Percentiles rank a stretch among this genome's conserved stretches.
Evolutionary conservation across 2,888 invertebrate genomes (phyloP).

Genomic region (Fragum sueziense): DNA sequence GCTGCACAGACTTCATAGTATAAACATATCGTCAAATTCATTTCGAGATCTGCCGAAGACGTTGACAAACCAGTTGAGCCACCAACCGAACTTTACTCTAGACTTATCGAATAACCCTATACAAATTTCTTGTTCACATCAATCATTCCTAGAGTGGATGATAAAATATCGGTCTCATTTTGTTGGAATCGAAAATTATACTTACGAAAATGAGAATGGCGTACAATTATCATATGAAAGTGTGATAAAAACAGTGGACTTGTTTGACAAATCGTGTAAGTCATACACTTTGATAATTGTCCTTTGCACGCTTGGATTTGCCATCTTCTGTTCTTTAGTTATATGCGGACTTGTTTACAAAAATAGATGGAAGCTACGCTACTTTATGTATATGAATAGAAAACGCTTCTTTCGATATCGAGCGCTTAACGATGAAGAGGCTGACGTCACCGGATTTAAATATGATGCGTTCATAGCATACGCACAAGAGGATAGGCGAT

Average conservation of each 20-base stretch:
- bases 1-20: neutral
- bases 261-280: slow-evolving; percentile 9
- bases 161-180: neutral
- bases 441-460: slow-evolving; percentile 14
- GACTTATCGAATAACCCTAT: neutral
- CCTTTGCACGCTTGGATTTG: slow-evolving; percentile 21
- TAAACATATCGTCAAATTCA: neutral
- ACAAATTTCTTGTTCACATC: neutral
- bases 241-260: neutral
- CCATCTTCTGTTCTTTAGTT: slow-evolving; percentile 29
- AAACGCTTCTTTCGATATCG: slow-evolving; percentile 31
- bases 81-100: neutral
- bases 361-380: slow-evolving; percentile 57
- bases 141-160: neutral
- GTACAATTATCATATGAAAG: neutral
- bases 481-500: slow-evolving; percentile 36
- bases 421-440: neutral
- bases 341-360: slow-evolving; percentile 42
- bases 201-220: neutral
- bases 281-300: slow-evolving; percentile 7
- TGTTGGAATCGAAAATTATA: neutral
- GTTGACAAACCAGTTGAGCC: neutral
- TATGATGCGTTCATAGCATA: slow-evolving; percentile 62
- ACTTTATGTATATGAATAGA: slow-evolving; percentile 41
- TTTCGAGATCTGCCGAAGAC: neutral